Percentiles rank a stretch among this genome's conserved stretches.
Evolutionary conservation across 2,797 vertebrate species (phyloP).

Genomic region (Podarcis siculus): DNA sequence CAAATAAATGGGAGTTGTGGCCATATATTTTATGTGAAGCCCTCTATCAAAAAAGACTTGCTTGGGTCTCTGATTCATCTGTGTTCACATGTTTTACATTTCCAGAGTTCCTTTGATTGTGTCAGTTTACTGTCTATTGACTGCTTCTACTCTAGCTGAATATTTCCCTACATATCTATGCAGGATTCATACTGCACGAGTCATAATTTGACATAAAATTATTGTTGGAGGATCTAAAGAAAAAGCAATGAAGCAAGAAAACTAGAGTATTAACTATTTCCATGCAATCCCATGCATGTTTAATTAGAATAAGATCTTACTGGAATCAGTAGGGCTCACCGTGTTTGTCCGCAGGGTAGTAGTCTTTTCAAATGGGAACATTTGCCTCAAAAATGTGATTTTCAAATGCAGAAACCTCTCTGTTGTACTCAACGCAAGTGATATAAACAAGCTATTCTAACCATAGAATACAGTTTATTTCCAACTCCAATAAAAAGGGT

Average conservation of each 20-base stretch:
- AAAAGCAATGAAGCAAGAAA: neutral
- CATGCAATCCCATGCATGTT: neutral
- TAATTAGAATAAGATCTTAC: neutral
- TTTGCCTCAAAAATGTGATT: neutral
- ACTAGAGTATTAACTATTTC: neutral
- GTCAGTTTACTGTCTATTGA: neutral
- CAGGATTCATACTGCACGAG: neutral
- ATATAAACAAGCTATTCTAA: neutral
- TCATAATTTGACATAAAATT: neutral
- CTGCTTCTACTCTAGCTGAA: neutral
- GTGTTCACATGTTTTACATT: neutral
- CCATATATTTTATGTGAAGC: neutral
- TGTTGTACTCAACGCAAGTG: neutral
- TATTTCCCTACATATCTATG: neutral
- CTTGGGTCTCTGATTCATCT: slow-evolving; percentile 21
- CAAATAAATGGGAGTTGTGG: slow-evolving; percentile 31
- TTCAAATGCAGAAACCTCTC: neutral
- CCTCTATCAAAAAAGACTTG: slow-evolving; percentile 42
- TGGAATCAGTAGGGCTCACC: neutral
- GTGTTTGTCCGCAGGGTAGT: neutral
- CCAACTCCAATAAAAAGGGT: neutral
- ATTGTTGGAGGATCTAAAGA: neutral
- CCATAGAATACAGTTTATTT: neutral
- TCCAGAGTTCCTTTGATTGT: neutral
- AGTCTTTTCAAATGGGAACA: neutral